Base-by-base conservation (phyloP, 2,888 invertebrate genomes). In the Stenurella melanura region DNA sequence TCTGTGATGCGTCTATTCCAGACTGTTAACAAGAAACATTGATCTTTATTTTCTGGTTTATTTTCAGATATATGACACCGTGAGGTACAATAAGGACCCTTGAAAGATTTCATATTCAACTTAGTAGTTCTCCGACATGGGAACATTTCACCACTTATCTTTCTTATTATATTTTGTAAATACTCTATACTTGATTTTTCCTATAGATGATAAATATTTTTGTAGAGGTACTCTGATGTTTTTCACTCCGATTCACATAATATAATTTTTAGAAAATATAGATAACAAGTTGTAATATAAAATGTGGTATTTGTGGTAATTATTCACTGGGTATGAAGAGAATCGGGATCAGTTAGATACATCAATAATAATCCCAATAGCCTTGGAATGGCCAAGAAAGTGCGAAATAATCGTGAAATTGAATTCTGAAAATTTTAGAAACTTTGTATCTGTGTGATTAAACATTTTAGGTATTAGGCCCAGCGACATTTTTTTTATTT, bases 51-150 rank as follows among this genome's bases (percentile, higher is more conserved):
- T 26, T 1, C 21, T 26, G 21, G 26, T 26, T 18, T 9, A 17
- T 66, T 67, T 58, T 5, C 18, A 74, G 76, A 74, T 76, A 58
- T 74, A 64, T 69, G 61, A 15, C 21, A 72, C 63, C 69, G 21
- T 67, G 50, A 50, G 67, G 54, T 67, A 54, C 54, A 67, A 67
- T n/a, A 56, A 67, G 54, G 67, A 50, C 38, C 18, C 50, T 19
- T 67, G 54, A 67, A 56, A 26, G 54, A 54, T 56, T 50, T 26
- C n/a, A 50, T 57, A 57, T 19, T 57, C 21, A 21, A 42, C 50
- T 34, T 9, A 12, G 15, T 9, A 12, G 15, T 50, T 21, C 67
- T 54, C 26, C 9, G 67, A 66, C 6, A 11, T 17, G 56, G 17
- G n/a, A 50, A 26, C 1, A 38, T 67, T 26, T 54, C 30, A 50